Evolutionary conservation across 2,797 vertebrate species (phyloP), one percentile per base, ranked within the genome.

Genomic region (Oophaga sylvatica): DNA sequence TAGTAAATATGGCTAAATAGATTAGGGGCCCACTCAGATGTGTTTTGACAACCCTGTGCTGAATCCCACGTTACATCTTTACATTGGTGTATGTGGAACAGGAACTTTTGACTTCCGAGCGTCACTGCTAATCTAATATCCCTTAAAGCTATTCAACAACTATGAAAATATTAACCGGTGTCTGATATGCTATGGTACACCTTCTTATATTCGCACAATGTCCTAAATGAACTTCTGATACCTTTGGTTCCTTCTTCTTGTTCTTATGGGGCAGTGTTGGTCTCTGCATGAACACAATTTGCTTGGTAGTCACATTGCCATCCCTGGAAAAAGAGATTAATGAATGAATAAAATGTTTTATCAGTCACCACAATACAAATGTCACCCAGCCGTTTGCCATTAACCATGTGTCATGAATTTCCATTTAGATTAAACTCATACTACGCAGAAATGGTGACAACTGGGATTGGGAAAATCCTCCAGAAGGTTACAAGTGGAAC

Each of bases 221-320:
- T 48, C 71, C 71, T 48, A 48, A 12, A 75, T 20, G 5, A 75
- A 48, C 41, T n/a, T 17, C n/a, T 60, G 7, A 84, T 95, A 99
- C 98, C 97, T 98, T 99, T 16, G 96, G 95, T 56, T 99, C 97
- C 91, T 95, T 97, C 93, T 94, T 97, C 96, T 97, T 99, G 87
- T 89, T 87, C 94, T 95, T 96, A 93, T 97, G 96, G 92, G 96
- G 95, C 93, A 99, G 93, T 88, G 96, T 92, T 0, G 98, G 98
- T 95, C 98, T 97, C 95, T 99, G 98, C 91, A 99, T 96, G 93
- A 99, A 99, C 90, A 99, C 96, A 16, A 99, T 97, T 95, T 99
- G 98, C 93, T 99, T 99, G 94, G 98, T 99, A 92, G 97, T 96
- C 91, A 99, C 91, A 90, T 95, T 97, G 75, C 98, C 98, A 81